These are phyloP conservation scores for Liopterus haemorrhoidalis DNA, from an alignment of 2,888 invertebrate genomes.

Conservation along the genomic window DNA sequence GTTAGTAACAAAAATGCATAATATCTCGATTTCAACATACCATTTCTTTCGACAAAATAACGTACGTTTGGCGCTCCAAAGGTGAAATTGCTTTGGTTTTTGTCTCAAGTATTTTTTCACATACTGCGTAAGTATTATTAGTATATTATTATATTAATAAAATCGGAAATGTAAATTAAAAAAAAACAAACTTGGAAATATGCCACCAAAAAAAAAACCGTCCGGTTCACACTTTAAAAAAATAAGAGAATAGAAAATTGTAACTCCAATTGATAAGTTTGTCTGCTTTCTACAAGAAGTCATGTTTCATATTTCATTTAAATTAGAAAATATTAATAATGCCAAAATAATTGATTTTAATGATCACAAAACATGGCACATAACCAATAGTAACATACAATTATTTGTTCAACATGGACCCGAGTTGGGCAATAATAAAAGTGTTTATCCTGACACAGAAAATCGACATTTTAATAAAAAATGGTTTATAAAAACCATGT, in stretches of 20 bases:
- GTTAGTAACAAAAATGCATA: too few species aligned
- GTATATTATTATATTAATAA: too few species aligned
- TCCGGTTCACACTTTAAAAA: constrained; percentile 10
- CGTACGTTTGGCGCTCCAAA: too few species aligned
- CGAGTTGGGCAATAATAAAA: background rate
- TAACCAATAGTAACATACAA: background rate
- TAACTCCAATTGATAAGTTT: constrained; percentile 5
- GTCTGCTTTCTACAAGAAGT: constrained; percentile 7
- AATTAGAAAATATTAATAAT: constrained; percentile 8
- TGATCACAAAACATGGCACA: background rate
- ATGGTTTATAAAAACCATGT: too few species aligned
- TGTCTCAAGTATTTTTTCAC: too few species aligned
- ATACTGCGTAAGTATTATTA: too few species aligned
- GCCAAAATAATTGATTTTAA: constrained; percentile 2
- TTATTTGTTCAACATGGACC: background rate
- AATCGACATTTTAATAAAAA: background rate
- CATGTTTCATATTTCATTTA: background rate
- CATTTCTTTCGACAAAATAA: too few species aligned
- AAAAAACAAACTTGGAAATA: too few species aligned
- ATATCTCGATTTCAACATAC: too few species aligned
- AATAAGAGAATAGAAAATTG: constrained; percentile 8
- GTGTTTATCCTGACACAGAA: background rate
- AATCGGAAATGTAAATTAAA: too few species aligned
- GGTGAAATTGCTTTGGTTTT: too few species aligned
- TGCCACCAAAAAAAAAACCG: too few species aligned